phyloP scores from a whole-genome alignment of 2,888 invertebrate species.

The Rhaphigaster nebulosa region DNA sequence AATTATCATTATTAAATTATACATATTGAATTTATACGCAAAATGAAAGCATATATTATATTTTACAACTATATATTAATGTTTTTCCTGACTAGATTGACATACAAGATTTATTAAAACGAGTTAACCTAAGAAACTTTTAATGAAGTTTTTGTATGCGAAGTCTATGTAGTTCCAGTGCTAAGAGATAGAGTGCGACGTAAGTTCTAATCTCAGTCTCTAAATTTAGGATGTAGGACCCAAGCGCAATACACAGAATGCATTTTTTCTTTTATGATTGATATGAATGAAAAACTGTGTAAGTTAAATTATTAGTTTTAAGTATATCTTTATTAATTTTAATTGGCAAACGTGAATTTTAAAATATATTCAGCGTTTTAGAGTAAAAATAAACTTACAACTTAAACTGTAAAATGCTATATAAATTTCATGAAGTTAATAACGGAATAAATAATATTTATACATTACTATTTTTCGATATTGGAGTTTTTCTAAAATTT shows the following conservation, averaged over 20 bases:
- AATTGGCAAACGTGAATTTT: not conserved
- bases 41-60: too few species aligned
- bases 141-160: not conserved
- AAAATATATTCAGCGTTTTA: not conserved
- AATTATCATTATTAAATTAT: not conserved
- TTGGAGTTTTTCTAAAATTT: too few species aligned
- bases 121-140: not conserved
- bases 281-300: not conserved
- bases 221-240: not conserved
- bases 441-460: too few species aligned
- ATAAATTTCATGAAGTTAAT: too few species aligned
- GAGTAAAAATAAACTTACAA: not conserved
- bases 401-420: too few species aligned
- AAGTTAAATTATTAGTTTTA: not conserved
- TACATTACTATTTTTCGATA: too few species aligned
- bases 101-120: not conserved
- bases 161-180: slow-evolving; percentile 36
- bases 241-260: not conserved
- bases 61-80: not conserved
- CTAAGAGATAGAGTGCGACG: not conserved
- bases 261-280: not conserved
- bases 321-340: not conserved
- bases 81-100: not conserved
- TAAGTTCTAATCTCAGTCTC: not conserved
- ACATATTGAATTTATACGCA: too few species aligned